These are phyloP conservation scores for Pseudochaenichthys georgianus DNA, from an alignment of 2,797 vertebrate genomes.

Conservation along the genomic window DNA sequence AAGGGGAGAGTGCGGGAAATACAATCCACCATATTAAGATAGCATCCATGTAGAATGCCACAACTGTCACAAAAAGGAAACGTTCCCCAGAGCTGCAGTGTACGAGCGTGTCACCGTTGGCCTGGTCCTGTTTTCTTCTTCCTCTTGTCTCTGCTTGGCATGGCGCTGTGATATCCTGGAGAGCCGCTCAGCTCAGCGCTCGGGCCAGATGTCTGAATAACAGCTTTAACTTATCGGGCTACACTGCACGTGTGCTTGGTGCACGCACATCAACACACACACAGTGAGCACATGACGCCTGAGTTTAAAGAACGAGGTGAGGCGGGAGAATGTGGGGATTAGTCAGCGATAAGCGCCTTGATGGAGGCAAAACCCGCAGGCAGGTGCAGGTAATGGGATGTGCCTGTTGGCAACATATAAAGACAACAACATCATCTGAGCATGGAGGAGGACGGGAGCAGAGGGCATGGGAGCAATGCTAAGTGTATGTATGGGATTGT, in stretches of 20 bases:
- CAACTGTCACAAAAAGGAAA: conserved; percentile 27
- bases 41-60: not conserved
- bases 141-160: conserved; percentile 69
- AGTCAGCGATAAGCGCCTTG: conserved; percentile 16
- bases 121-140: conserved; percentile 58
- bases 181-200: conserved; percentile 57
- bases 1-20: not conserved
- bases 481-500: not conserved
- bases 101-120: conserved; percentile 68
- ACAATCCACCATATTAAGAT: not conserved
- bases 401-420: not conserved
- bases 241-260: conserved; percentile 43
- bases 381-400: not conserved
- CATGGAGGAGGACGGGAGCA: conserved; percentile 3
- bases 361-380: not conserved
- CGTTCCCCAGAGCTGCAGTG: conserved; percentile 43
- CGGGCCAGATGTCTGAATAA: conserved; percentile 75
- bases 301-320: conserved; percentile 41
- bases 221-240: conserved; percentile 69
- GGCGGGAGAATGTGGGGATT: conserved; percentile 24
- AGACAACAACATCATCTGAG: conserved; percentile 11
- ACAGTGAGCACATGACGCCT: conserved; percentile 30
- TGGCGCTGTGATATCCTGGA: conserved; percentile 72
- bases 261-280: conserved; percentile 28
- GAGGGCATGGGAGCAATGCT: not conserved